Evolutionary conservation across 2,113 vertebrate species (phyloP).

Genomic region (Salvelinus fontinalis): DNA sequence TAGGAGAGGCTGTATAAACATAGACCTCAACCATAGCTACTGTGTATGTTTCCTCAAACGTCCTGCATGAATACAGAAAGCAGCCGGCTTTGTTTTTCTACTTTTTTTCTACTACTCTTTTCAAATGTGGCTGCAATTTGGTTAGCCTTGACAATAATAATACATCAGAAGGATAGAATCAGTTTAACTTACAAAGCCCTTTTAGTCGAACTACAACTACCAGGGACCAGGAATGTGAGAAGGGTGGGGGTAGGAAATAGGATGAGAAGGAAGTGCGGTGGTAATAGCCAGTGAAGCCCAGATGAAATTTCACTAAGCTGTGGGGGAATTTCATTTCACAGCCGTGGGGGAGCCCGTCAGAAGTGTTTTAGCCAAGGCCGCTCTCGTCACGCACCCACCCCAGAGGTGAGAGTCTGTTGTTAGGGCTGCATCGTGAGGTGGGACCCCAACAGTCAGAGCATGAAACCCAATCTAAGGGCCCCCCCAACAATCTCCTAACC

Average conservation of each 20-base stretch:
- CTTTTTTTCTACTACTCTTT: background rate
- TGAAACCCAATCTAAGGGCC: constrained; percentile 33
- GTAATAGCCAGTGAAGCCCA: constrained; percentile 1
- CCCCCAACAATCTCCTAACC: constrained; percentile 24
- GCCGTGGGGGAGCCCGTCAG: constrained; percentile 28
- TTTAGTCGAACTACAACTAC: background rate
- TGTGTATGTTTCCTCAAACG: background rate
- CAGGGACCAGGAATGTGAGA: background rate
- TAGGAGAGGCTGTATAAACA: background rate
- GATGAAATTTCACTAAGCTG: constrained; percentile 30
- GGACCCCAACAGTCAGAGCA: constrained; percentile 39
- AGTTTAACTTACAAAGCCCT: constrained; percentile 23
- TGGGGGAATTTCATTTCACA: constrained; percentile 29
- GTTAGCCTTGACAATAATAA: constrained; percentile 19
- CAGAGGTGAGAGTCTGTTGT: constrained; percentile 44
- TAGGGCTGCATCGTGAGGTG: constrained; percentile 47
- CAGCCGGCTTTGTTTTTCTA: background rate
- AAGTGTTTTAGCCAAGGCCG: constrained; percentile 26
- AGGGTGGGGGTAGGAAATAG: background rate
- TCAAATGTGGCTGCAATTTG: constrained; percentile 22
- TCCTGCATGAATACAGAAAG: background rate
- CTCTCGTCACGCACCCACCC: constrained; percentile 14
- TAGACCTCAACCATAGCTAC: background rate
- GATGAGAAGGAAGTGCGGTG: background rate
- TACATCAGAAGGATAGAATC: constrained; percentile 29